phyloP scores from a whole-genome alignment of 2,113 vertebrate species.

The Gavialis gangeticus region DNA sequence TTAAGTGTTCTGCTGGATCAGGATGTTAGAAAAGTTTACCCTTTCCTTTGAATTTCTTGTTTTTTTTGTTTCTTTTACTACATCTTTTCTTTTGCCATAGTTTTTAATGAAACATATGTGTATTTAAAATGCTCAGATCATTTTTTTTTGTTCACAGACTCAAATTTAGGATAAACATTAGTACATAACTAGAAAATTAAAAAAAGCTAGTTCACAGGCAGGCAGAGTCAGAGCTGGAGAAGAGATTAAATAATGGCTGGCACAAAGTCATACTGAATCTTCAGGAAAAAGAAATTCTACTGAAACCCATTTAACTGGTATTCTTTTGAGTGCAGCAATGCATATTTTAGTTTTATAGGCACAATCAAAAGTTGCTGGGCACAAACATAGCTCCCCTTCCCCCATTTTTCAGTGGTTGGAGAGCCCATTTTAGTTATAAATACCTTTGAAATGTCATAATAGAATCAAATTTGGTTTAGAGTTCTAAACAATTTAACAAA shows the following conservation, averaged over 20 bases:
- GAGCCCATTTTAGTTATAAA: background rate
- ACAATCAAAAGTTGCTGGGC: background rate
- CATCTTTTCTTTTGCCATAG: background rate
- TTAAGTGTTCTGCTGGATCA: background rate
- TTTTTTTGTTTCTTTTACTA: background rate
- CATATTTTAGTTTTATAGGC: background rate
- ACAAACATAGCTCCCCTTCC: background rate
- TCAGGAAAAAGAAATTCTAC: background rate
- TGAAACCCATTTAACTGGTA: background rate
- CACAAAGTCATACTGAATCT: background rate
- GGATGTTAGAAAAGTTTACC: background rate
- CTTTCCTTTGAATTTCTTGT: background rate
- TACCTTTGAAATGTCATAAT: background rate
- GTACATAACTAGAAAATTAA: background rate
- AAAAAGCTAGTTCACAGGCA: background rate
- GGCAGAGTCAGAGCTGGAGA: background rate
- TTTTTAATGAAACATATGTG: background rate
- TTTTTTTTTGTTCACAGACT: background rate
- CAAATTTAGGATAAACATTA: background rate
- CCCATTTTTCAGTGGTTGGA: background rate
- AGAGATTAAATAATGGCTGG: background rate
- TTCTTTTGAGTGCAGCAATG: background rate
- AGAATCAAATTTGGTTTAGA: slow-evolving; percentile 4
- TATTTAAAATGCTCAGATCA: background rate
- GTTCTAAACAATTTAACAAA: background rate